phyloP scores from a whole-genome alignment of 2,888 invertebrate species.

The Mimas tiliae region DNA sequence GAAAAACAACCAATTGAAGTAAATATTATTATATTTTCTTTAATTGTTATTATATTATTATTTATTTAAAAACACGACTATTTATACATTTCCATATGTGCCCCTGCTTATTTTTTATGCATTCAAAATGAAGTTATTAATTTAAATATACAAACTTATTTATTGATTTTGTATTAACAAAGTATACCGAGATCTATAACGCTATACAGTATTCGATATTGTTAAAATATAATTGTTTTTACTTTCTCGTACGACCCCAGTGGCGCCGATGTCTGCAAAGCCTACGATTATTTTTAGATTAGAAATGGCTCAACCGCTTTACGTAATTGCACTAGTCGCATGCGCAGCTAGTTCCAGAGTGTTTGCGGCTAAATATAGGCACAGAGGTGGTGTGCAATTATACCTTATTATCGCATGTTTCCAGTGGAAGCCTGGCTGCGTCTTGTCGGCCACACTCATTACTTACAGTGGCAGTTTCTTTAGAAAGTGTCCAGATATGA shows the following conservation, averaged over 20 bases:
- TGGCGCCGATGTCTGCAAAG: constrained; percentile 80
- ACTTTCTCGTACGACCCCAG: constrained; percentile 81
- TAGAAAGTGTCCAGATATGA: constrained; percentile 81
- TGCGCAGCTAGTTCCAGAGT: constrained; percentile 80
- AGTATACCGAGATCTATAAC: not conserved
- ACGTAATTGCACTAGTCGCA: constrained; percentile 83
- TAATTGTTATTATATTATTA: too few relatives aligned
- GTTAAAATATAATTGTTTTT: constrained; percentile 73
- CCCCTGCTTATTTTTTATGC: not conserved
- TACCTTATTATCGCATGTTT: constrained; percentile 83
- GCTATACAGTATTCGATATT: constrained; percentile 43
- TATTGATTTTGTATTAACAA: not conserved
- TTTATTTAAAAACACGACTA: not conserved
- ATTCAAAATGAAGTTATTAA: not conserved
- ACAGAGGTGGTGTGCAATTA: constrained; percentile 80
- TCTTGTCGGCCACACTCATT: constrained; percentile 67
- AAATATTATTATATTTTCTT: not conserved
- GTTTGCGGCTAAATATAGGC: constrained; percentile 82
- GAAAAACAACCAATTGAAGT: not conserved
- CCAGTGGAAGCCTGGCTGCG: constrained; percentile 74
- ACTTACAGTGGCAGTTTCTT: constrained; percentile 73
- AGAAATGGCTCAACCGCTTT: constrained; percentile 85
- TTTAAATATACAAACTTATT: not conserved
- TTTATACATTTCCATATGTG: constrained; percentile 3
- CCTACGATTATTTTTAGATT: constrained; percentile 85